phyloP scores from a whole-genome alignment of 2,888 invertebrate genomes.

The Andrena bicolor region DNA sequence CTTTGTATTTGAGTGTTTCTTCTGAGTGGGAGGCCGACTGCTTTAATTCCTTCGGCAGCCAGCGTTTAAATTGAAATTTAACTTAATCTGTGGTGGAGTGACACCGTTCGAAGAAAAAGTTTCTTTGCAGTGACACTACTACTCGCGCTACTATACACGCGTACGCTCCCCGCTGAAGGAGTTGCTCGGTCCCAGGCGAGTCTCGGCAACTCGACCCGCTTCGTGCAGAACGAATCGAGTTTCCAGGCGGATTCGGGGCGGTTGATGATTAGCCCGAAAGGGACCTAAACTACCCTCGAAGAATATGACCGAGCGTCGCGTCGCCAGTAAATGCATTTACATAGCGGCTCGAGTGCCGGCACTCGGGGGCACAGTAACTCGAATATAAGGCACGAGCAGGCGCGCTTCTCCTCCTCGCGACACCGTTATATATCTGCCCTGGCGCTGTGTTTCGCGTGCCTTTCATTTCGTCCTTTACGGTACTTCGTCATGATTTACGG shows the following conservation, averaged over 20 bases:
- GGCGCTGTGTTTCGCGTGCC: conserved; percentile 70
- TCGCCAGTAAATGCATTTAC: conserved; percentile 41
- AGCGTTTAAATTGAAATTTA: too few species aligned
- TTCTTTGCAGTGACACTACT: too few species aligned
- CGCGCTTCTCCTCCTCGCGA: conserved; percentile 48
- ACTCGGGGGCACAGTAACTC: conserved; percentile 49
- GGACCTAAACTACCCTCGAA: conserved; percentile 7
- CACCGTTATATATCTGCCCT: conserved; percentile 49
- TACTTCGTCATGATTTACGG: conserved; percentile 75
- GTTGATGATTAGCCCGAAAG: conserved; percentile 20
- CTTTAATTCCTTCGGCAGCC: too few species aligned
- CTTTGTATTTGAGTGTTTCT: too few species aligned
- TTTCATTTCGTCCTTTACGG: conserved; percentile 75
- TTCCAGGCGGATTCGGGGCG: background rate
- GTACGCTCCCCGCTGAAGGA: too few species aligned
- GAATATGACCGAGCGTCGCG: conserved; percentile 22
- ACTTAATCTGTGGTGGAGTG: too few species aligned
- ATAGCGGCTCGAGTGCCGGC: conserved; percentile 40
- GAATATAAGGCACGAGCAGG: conserved; percentile 58
- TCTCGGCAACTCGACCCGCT: background rate
- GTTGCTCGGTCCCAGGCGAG: too few species aligned
- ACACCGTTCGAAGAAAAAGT: too few species aligned
- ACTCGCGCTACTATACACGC: too few species aligned
- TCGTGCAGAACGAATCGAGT: too few species aligned
- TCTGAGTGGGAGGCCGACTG: too few species aligned